Evolutionary conservation across 2,888 invertebrate genomes (phyloP), one percentile per base, ranked within the genome.

Genomic region (Ectemnius continuus): DNA sequence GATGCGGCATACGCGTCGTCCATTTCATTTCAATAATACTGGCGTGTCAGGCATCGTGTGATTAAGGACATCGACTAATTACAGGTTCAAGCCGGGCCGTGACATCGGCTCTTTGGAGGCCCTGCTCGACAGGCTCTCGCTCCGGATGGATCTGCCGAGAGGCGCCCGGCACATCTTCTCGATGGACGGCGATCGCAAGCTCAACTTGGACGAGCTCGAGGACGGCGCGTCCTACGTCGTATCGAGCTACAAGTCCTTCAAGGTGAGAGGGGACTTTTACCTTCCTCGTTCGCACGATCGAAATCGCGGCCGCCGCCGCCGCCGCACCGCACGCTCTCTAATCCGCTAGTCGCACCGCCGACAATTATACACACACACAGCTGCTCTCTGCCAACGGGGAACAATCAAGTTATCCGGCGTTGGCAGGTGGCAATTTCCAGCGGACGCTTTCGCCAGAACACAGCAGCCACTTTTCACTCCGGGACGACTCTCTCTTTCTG

Each of bases 221-320:
- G 97, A 97, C 88, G 97, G 97, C n/a, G 96, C 96, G 18, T 95
- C 96, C 8, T 98, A 98, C 91, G 97, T 98, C 80, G 97, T 97
- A 48, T 98, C 98, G 8, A 97, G 97, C 4, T 97, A 96, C 89
- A 97, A 97, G 91, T 95, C 95, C 13, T 97, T 97, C 91, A 97
- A 97, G 95, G 97, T 96, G 91, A 93, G 93, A 36, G 36, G 8
- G 36, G 36, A 36, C 36, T 36, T 11, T 36, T 36, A 36, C 36
- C 36, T 36, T 36, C 36, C 8, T 36, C 2, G 36, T 36, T 36
- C 36, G 36, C 36, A 36, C 36, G 36, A 36, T 36, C 11, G 36
- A 36, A 36, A 36, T 36, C 36, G 8, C 36, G n/a, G n/a, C n/a
- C n/a, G n/a, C n/a, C n/a, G n/a, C n/a, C n/a, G n/a, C n/a, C n/a